Conservation (phyloP, 2,797 vertebrate genomes). For the Lacerta bilineata region DNA sequence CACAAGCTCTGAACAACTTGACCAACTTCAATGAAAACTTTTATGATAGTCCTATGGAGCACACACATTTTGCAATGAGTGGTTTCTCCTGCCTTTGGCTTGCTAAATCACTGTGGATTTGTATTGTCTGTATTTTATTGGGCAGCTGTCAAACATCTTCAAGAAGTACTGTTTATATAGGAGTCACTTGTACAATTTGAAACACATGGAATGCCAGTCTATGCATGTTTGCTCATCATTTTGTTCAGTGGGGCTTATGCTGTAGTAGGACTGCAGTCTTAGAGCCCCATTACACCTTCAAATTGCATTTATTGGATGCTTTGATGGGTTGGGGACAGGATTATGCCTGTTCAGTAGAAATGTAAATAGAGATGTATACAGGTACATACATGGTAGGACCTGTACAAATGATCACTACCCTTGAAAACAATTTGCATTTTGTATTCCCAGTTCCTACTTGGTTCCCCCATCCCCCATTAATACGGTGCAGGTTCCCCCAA, state of each 20-base stretch:
- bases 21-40: constrained; percentile 59
- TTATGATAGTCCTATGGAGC: constrained; percentile 31
- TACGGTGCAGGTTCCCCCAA: background rate
- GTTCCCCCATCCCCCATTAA: background rate
- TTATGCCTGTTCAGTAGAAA: background rate
- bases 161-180: background rate
- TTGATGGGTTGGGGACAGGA: background rate
- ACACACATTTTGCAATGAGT: constrained; percentile 29
- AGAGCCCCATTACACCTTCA: background rate
- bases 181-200: constrained; percentile 28
- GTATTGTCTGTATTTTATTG: background rate
- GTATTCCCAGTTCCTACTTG: background rate
- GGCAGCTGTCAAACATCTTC: background rate
- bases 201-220: background rate
- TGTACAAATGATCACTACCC: background rate
- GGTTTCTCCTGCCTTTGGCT: constrained; percentile 1
- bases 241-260: background rate
- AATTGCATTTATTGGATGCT: background rate
- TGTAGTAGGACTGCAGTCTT: background rate
- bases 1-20: constrained; percentile 46
- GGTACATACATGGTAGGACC: background rate
- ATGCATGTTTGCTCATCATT: background rate
- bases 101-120: background rate
- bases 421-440: no score
- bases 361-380: background rate